These are phyloP conservation scores for Apoda limacodes DNA, from an alignment of 2,888 invertebrate species.

Conservation along the genomic window DNA sequence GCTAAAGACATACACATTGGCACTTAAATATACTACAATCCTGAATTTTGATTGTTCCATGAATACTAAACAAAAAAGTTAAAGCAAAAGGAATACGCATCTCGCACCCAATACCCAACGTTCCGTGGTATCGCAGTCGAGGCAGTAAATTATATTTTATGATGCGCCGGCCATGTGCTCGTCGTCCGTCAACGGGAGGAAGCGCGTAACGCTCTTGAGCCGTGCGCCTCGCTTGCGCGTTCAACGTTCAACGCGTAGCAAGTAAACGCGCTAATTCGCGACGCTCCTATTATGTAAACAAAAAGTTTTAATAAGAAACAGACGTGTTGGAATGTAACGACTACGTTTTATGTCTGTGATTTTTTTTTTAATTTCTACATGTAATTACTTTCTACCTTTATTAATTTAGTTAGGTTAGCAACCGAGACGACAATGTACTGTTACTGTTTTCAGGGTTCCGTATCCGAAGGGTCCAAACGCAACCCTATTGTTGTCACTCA, in stretches of 20 bases:
- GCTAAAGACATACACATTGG: no score
- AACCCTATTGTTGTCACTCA: no score
- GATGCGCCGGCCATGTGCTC: constrained; percentile 53
- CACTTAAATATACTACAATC: no score
- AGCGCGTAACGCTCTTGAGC: constrained; percentile 19
- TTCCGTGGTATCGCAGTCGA: no score
- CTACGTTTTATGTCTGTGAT: constrained; percentile 19
- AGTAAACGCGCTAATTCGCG: background rate
- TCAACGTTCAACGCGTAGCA: background rate
- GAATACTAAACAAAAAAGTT: no score
- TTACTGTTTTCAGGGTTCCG: no score
- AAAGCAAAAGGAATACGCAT: constrained; percentile 27
- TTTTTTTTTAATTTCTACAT: no score
- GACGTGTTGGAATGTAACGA: constrained; percentile 19
- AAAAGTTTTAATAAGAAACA: constrained; percentile 24
- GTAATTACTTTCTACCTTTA: no score
- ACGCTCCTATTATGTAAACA: background rate
- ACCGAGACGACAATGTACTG: no score
- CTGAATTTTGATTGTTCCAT: no score
- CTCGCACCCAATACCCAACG: constrained; percentile 22
- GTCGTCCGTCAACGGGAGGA: constrained; percentile 37
- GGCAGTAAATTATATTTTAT: constrained; percentile 55
- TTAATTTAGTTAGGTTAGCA: no score
- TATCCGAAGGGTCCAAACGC: no score
- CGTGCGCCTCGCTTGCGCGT: constrained; percentile 3